Percentiles rank a stretch among this genome's conserved stretches.
These are phyloP conservation scores for Stigmatopora argus DNA, from an alignment of 2,113 vertebrate genomes.

Conservation along the genomic window DNA sequence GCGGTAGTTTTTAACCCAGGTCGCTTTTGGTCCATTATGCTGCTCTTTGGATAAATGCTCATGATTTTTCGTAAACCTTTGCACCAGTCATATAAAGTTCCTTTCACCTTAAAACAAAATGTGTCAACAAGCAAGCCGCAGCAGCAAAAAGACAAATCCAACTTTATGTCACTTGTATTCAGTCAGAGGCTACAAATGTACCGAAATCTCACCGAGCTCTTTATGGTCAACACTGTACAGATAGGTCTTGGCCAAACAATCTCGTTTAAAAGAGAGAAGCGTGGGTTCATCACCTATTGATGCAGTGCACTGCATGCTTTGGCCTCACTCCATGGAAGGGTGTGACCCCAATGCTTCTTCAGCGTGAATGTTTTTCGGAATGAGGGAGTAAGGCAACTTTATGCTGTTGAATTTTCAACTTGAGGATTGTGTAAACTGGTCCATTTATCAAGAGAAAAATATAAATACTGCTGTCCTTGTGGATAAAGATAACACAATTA, in stretches of 20 bases:
- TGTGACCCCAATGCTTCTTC: background rate
- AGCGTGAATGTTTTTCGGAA: background rate
- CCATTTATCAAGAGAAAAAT: background rate
- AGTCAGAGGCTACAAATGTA: background rate
- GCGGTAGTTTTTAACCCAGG: no score
- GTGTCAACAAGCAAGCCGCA: background rate
- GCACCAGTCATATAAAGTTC: no score
- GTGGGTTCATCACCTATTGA: conserved; percentile 4
- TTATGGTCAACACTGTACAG: background rate
- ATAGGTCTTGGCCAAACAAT: conserved; percentile 3
- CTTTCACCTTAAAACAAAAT: no score
- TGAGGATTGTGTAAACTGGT: background rate
- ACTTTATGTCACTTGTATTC: background rate
- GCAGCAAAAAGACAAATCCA: background rate
- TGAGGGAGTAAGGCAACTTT: background rate
- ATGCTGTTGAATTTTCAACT: background rate
- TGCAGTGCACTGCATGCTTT: background rate
- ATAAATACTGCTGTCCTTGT: background rate
- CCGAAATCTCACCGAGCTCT: background rate
- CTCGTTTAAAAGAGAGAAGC: conserved; percentile 1
- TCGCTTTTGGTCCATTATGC: no score
- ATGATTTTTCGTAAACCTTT: no score
- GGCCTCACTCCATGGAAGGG: background rate
- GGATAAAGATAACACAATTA: background rate
- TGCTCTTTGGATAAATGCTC: no score